Conservation (phyloP, 2,113 vertebrate species). For the Carlito syrichta region DNA sequence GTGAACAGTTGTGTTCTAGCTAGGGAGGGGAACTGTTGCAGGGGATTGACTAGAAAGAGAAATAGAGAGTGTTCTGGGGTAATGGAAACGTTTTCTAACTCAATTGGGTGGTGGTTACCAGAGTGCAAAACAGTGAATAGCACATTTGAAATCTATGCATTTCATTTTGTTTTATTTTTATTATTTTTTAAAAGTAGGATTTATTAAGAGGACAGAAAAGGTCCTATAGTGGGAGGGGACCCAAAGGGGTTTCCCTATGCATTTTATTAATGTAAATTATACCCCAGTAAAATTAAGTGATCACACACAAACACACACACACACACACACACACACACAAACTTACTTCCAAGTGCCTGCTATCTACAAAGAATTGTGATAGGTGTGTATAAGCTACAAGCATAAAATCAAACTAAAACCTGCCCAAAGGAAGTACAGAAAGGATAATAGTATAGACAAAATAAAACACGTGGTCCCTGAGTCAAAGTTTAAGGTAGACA, state of each 20-base stretch:
- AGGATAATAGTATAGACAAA: neutral
- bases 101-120: neutral
- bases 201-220: too few species aligned
- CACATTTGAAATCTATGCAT: neutral
- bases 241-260: too few species aligned
- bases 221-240: too few species aligned
- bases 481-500: neutral
- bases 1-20: neutral
- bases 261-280: conserved; percentile 13
- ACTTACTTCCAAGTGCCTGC: neutral
- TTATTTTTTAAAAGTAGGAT: too few species aligned
- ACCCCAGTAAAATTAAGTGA: neutral
- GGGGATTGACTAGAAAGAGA: neutral
- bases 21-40: neutral
- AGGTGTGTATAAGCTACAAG: neutral
- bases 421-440: neutral
- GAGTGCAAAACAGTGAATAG: neutral
- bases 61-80: neutral
- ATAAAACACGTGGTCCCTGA: neutral
- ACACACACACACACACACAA: neutral
- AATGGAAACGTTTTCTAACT: neutral
- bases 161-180: too few species aligned
- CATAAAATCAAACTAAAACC: neutral
- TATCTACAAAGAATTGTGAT: neutral
- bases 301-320: neutral